These are phyloP conservation scores for Unio pictorum DNA, from an alignment of 2,888 invertebrate genomes.

Conservation along the genomic window DNA sequence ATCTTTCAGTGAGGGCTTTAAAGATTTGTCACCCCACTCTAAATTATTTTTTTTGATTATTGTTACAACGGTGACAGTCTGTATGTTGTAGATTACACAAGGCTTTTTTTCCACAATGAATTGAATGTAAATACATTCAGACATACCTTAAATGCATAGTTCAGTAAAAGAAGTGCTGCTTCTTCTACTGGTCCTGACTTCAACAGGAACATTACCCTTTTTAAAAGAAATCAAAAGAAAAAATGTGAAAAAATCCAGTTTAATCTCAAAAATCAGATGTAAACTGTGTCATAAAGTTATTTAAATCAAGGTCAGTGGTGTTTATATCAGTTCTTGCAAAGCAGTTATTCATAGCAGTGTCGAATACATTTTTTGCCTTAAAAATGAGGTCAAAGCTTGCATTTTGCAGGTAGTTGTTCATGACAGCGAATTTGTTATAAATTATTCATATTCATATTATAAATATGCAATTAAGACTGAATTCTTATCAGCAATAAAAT, in stretches of 20 bases:
- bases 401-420: no score
- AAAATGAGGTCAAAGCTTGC: no score
- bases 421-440: no score
- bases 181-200: conserved; percentile 37
- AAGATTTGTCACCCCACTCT: conserved; percentile 12
- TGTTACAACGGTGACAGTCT: neutral
- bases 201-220: conserved; percentile 53
- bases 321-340: no score
- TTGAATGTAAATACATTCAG: neutral
- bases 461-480: no score
- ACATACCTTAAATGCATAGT: conserved; percentile 34
- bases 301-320: no score
- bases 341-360: no score
- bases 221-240: conserved; percentile 11
- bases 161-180: conserved; percentile 32
- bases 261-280: neutral
- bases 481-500: no score
- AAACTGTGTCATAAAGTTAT: conserved; percentile 1
- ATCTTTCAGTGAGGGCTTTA: no score
- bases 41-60: conserved; percentile 1
- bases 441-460: no score
- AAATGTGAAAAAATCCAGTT: neutral
- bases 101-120: neutral
- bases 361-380: no score
- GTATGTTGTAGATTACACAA: neutral